Evolutionary conservation across 2,113 vertebrate species (phyloP).

Genomic region (Rattus rattus): DNA sequence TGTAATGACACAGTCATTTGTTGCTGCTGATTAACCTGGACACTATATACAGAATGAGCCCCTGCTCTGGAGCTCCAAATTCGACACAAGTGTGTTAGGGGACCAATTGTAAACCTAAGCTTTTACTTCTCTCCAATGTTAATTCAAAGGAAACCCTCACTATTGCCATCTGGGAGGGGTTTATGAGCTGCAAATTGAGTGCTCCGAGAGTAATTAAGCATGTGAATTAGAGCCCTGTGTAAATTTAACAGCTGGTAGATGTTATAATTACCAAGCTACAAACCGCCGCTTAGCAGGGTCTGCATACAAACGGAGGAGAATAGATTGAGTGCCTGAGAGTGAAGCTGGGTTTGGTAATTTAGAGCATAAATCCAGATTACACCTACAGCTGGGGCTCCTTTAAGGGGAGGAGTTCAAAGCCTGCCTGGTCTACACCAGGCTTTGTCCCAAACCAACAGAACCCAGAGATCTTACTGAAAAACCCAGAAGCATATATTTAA

Average conservation of each 20-base stretch:
- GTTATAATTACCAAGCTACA: conserved; percentile 61
- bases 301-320: conserved; percentile 52
- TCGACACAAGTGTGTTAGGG: not conserved
- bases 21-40: not conserved
- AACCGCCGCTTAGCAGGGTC: conserved; percentile 69
- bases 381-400: conserved; percentile 39
- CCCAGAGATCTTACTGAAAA: not conserved
- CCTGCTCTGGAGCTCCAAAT: not conserved
- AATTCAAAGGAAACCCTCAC: conserved; percentile 37
- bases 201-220: conserved; percentile 67
- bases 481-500: conserved; percentile 44
- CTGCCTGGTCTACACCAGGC: not conserved
- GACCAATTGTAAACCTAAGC: conserved; percentile 10
- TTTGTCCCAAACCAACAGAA: not conserved
- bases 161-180: conserved; percentile 1
- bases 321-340: conserved; percentile 10
- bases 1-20: not conserved
- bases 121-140: conserved; percentile 37
- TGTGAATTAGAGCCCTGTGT: conserved; percentile 63
- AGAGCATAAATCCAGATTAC: conserved; percentile 60
- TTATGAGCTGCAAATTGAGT: conserved; percentile 61
- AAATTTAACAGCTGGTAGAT: conserved; percentile 75
- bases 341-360: conserved; percentile 62
- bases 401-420: not conserved
- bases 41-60: not conserved